These are phyloP conservation scores for Peucedramus taeniatus DNA, from an alignment of 2,113 vertebrate species.

Conservation along the genomic window DNA sequence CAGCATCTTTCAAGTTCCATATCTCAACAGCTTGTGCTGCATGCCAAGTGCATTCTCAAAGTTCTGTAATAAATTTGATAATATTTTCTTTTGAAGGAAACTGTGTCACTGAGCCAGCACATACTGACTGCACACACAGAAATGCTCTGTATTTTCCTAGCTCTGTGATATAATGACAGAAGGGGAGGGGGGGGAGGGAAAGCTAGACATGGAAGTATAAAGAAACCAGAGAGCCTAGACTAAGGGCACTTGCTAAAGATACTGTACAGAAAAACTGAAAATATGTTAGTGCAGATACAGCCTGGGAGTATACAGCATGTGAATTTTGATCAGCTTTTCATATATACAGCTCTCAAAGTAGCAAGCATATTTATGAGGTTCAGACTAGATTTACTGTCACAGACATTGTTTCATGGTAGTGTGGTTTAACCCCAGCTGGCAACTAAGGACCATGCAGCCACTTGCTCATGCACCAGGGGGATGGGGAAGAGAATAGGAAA, in stretches of 20 bases:
- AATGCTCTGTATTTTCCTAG: neutral
- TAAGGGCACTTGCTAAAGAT: neutral
- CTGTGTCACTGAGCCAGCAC: neutral
- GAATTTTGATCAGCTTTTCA: neutral
- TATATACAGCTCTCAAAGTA: neutral
- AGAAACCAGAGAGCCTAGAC: neutral
- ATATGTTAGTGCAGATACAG: neutral
- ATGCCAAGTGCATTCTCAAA: neutral
- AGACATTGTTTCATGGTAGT: neutral
- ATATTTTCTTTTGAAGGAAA: neutral
- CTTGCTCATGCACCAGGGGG: neutral
- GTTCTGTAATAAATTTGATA: neutral
- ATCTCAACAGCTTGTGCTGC: neutral
- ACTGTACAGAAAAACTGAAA: neutral
- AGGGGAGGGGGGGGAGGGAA: accelerated
- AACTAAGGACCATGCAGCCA: neutral
- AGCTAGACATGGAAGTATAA: neutral
- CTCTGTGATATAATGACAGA: neutral
- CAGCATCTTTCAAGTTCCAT: neutral
- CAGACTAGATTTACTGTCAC: neutral
- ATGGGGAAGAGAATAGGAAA: neutral
- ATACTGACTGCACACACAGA: neutral
- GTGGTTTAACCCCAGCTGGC: neutral
- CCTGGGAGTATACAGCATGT: neutral
- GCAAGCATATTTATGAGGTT: neutral